A percentile compares a stretch with the other conserved stretches of the same genome.
Conservation (phyloP, 2,888 invertebrate genomes). For the Philereme transversata region DNA sequence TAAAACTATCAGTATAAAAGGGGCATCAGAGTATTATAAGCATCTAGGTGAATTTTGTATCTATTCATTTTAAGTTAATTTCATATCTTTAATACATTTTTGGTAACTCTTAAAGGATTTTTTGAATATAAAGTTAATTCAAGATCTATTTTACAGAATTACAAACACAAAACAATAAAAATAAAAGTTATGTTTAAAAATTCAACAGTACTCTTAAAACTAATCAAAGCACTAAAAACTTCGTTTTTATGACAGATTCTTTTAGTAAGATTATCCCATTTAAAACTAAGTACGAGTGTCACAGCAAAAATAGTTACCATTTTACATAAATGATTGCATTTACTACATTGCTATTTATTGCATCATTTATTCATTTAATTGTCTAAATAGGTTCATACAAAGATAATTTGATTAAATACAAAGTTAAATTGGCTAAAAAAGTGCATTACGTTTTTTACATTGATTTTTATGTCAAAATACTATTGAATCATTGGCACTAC, state of each 20-base stretch:
- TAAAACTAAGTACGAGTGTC: slow-evolving; percentile 36
- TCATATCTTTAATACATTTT: neutral
- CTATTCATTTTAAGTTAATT: neutral
- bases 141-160: neutral
- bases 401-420: slow-evolving; percentile 2
- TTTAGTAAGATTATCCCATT: slow-evolving; percentile 35
- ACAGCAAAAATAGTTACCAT: slow-evolving; percentile 20
- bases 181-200: slow-evolving; percentile 2
- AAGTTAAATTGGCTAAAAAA: slow-evolving; percentile 10
- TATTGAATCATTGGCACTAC: slow-evolving; percentile 24
- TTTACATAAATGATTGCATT: slow-evolving; percentile 11
- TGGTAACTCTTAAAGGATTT: neutral
- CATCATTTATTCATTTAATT: slow-evolving; percentile 7
- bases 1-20: slow-evolving; percentile 8
- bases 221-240: slow-evolving; percentile 16
- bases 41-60: neutral
- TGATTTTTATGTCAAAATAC: slow-evolving; percentile 6
- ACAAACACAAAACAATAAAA: neutral
- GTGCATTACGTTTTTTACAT: slow-evolving; percentile 8
- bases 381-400: no score
- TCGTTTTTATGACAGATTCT: slow-evolving; percentile 29
- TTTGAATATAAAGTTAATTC: neutral
- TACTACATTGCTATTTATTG: slow-evolving; percentile 4
- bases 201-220: slow-evolving; percentile 14
- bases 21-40: slow-evolving; percentile 2